Evolutionary conservation across 2,888 invertebrate genomes (phyloP).

Genomic region (Xestia rhomboidea): DNA sequence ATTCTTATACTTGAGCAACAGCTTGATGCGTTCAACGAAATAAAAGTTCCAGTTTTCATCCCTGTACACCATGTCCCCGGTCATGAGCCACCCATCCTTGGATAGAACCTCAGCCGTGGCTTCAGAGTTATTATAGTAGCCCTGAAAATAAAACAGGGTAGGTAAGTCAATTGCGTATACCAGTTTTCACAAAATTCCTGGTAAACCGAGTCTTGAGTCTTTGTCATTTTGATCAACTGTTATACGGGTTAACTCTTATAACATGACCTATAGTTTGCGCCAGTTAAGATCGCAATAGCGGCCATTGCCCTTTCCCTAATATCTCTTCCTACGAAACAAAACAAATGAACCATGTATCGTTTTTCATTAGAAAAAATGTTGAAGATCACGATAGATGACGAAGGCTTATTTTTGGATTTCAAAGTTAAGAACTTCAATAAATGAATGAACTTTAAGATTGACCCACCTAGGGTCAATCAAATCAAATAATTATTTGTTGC

Average conservation of each 20-base stretch:
- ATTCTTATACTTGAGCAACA: constrained; percentile 87
- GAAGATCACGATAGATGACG: too few species aligned
- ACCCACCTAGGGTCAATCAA: too few species aligned
- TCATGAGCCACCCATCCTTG: constrained; percentile 86
- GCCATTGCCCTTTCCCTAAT: too few species aligned
- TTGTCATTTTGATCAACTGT: not conserved
- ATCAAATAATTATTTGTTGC: too few species aligned
- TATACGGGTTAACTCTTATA: not conserved
- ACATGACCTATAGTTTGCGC: too few species aligned
- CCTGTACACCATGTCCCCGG: constrained; percentile 89
- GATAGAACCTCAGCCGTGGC: constrained; percentile 82
- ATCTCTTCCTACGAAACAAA: too few species aligned
- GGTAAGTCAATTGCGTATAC: not conserved
- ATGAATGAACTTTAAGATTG: too few species aligned
- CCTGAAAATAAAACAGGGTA: constrained; percentile 67
- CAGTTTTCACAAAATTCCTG: not conserved
- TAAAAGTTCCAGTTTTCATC: constrained; percentile 87
- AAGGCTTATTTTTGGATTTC: too few species aligned
- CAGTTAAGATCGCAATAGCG: too few species aligned
- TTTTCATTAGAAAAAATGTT: too few species aligned
- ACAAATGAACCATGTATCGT: too few species aligned
- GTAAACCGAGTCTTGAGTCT: not conserved
- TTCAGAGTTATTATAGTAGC: constrained; percentile 84
- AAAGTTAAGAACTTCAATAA: too few species aligned
- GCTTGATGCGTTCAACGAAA: constrained; percentile 88